phyloP scores from a whole-genome alignment of 2,888 invertebrate genomes.

The Brachyopa scutellaris region DNA sequence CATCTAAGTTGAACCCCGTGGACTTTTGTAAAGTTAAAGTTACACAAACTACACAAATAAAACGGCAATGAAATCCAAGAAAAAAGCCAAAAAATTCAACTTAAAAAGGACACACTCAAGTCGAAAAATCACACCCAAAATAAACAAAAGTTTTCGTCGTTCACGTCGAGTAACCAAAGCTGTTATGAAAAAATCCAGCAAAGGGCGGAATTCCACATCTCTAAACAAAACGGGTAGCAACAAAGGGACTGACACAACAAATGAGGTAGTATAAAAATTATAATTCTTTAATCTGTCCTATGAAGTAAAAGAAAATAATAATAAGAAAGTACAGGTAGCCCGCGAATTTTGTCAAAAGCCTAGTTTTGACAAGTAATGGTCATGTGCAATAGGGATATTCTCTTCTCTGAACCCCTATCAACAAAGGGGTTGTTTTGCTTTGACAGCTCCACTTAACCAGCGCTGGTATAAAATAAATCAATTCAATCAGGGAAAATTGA shows the following conservation, averaged over 20 bases:
- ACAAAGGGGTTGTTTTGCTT: slow-evolving; percentile 29
- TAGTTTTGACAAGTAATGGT: slow-evolving; percentile 30
- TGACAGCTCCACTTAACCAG: slow-evolving; percentile 25
- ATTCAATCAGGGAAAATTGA: slow-evolving; percentile 14
- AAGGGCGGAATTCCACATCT: neutral
- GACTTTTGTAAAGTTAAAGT: too few relatives aligned
- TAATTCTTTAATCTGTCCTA: neutral
- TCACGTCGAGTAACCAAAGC: neutral
- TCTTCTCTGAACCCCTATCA: neutral
- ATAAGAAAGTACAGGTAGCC: neutral
- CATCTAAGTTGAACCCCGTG: too few relatives aligned
- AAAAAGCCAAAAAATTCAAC: neutral
- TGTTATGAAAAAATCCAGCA: neutral
- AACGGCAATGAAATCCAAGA: slow-evolving; percentile 15
- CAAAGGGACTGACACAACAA: slow-evolving; percentile 9
- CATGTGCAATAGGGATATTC: slow-evolving; percentile 37
- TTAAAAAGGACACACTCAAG: neutral
- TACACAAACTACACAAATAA: too few relatives aligned
- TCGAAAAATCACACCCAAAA: neutral
- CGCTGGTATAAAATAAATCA: slow-evolving; percentile 60
- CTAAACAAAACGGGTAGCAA: neutral
- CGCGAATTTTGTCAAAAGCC: neutral
- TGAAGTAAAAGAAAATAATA: neutral
- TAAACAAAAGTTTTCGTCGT: neutral
- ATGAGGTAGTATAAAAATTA: slow-evolving; percentile 36